Evolutionary conservation across 2,888 invertebrate species (phyloP), one percentile per base, ranked within the genome.

Genomic region (Melikaiella ostensackeni): DNA sequence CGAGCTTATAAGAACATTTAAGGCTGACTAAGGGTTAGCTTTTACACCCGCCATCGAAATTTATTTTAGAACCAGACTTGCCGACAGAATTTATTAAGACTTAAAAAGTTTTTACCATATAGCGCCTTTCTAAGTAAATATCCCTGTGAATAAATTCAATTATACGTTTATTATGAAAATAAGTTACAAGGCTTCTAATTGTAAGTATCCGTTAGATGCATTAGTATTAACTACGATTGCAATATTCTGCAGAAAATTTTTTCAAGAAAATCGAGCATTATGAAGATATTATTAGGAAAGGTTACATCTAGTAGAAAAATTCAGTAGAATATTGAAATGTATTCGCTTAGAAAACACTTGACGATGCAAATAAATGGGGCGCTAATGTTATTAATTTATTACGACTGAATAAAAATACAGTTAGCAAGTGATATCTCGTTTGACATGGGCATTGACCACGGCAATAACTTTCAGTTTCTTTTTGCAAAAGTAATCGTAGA

Each of bases 401-500:
- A n/a, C 27, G 13, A 19, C 11, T 11, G 33, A 33, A 70, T 70
- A 55, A 50, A 55, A 50, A 70, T 50, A 33, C n/a, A 70, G 33
- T 46, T 27, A 55, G 46, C 33, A 70, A 70, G 33, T 70, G 70
- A 70, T 70, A 46, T 30, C 30, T 27, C n/a, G 70, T 50, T 70
- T 70, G 70, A 46, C 50, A 70, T 27, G 46, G 42, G 46, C 66
- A 66, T 46, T 42, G 66, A 66, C 13, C 16, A 70, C 16, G 30
- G n/a, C 33, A 70, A 70, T 70, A 50, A 70, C 30, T 70, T 33
- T 33, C 19, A 50, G 11, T 30, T 33, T n/a, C 24, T 55, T 50
- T 70, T 70, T 70, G 30, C n/a, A 70, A 27, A 70, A 30, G 55
- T 70, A 70, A 33, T 55, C 70, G 27, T 46, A 70, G 50, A 30